Conservation (phyloP, 2,797 vertebrate genomes). For the Limosa lapponica region DNA sequence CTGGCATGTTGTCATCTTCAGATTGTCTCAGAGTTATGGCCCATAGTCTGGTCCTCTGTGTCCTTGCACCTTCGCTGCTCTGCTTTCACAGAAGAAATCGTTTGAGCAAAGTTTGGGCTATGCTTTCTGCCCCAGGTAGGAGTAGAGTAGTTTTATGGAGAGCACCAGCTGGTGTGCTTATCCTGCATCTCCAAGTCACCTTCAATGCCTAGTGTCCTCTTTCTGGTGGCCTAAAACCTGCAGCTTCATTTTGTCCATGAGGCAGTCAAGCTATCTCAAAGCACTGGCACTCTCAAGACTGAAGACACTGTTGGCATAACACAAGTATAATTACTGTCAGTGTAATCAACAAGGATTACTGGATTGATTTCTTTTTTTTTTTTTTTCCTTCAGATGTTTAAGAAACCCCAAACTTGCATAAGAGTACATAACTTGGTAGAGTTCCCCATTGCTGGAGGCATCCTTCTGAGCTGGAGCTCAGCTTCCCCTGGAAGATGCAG, state of each 20-base stretch:
- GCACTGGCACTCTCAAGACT: conserved; percentile 10
- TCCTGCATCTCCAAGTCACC: neutral
- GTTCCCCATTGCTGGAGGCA: conserved; percentile 52
- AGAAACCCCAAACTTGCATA: conserved; percentile 60
- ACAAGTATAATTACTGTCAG: conserved; percentile 19
- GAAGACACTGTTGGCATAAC: conserved; percentile 46
- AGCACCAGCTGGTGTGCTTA: neutral
- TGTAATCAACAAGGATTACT: conserved; percentile 40
- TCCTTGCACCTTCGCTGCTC: neutral
- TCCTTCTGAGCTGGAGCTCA: neutral
- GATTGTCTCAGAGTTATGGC: neutral
- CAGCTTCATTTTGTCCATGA: neutral
- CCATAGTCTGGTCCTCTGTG: neutral
- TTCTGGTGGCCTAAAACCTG: neutral
- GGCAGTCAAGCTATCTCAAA: neutral
- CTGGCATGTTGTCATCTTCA: neutral
- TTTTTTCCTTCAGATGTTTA: conserved; percentile 11
- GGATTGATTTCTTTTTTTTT: conserved; percentile 2
- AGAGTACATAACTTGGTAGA: conserved; percentile 32
- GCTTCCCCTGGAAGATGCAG: neutral
- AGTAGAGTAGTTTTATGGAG: neutral
- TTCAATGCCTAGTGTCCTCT: neutral
- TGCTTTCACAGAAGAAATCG: neutral
- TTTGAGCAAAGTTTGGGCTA: neutral
- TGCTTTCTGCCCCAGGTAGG: neutral